Conservation (phyloP, 2,113 vertebrate species). For the Megaleporinus macrocephalus region DNA sequence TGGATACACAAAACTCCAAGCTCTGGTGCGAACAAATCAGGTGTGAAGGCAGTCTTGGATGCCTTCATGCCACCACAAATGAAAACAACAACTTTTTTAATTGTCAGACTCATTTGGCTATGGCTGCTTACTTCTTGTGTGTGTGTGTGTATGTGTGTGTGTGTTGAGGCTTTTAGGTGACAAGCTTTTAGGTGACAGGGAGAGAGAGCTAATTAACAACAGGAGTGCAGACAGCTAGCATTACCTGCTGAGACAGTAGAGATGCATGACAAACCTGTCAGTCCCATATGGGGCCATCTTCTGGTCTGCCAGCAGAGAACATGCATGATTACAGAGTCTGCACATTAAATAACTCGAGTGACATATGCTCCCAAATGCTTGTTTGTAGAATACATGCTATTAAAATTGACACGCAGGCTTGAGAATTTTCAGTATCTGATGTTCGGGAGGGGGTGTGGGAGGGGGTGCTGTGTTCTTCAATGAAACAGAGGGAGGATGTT, state of each 20-base stretch:
- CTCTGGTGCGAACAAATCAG: too few relatives aligned
- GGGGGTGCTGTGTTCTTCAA: not conserved
- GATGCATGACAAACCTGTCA: conserved; percentile 44
- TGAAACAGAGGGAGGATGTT: conserved; percentile 2
- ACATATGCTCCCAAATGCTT: conserved; percentile 33
- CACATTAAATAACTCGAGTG: conserved; percentile 24
- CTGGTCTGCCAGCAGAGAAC: conserved; percentile 29
- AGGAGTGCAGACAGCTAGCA: conserved; percentile 50
- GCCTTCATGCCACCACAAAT: not conserved
- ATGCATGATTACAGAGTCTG: conserved; percentile 37
- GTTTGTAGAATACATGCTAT: conserved; percentile 32
- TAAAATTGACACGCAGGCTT: not conserved
- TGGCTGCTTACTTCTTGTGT: conserved; percentile 25
- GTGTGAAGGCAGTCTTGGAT: not conserved
- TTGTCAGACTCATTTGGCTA: conserved; percentile 16
- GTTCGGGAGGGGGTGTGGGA: not conserved
- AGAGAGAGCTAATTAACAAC: conserved; percentile 64
- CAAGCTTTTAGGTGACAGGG: conserved; percentile 63
- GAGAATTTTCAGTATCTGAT: not conserved
- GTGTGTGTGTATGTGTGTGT: conserved; percentile 50
- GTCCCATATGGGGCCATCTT: conserved; percentile 31
- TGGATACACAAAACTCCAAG: too few relatives aligned
- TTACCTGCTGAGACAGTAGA: conserved; percentile 48
- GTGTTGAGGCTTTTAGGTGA: conserved; percentile 67
- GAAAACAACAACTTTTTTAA: conserved; percentile 25